These are phyloP conservation scores for Cephus rjabovi DNA, from an alignment of 2,888 invertebrate species.

Conservation along the genomic window DNA sequence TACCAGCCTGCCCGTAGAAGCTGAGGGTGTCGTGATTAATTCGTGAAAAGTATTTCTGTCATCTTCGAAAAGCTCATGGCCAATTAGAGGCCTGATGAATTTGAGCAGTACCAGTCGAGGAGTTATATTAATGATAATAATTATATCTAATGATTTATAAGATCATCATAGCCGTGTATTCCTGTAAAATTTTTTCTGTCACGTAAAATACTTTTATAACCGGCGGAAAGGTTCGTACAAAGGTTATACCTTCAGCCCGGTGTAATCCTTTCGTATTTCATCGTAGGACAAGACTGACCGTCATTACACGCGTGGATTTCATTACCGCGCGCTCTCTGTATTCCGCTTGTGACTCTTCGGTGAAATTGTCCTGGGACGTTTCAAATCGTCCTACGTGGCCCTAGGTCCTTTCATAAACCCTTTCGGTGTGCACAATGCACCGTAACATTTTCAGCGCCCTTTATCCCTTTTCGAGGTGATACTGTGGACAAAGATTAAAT, in stretches of 20 bases:
- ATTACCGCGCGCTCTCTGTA: neutral
- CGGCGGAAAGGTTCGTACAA: neutral
- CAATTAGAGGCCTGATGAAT: neutral
- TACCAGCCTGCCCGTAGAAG: neutral
- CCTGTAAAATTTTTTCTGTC: neutral
- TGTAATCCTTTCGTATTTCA: neutral
- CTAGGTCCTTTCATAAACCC: neutral
- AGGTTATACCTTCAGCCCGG: neutral
- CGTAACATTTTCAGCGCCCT: neutral
- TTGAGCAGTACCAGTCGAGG: neutral
- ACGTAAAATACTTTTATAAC: neutral
- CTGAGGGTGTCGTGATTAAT: neutral
- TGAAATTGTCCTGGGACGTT: neutral
- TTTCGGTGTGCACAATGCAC: neutral
- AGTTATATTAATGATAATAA: neutral
- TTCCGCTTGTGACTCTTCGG: neutral
- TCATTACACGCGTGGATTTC: neutral
- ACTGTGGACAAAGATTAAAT: conserved; percentile 8
- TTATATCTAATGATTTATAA: neutral
- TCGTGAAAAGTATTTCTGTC: neutral
- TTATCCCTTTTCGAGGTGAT: neutral
- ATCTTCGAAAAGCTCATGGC: neutral
- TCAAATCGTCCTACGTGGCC: neutral
- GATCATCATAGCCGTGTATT: neutral
- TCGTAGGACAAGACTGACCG: neutral